A percentile compares a stretch with the other conserved stretches of the same genome.
phyloP scores from a whole-genome alignment of 1,140 invertebrate genomes.

The Neodiprion pinetum region DNA sequence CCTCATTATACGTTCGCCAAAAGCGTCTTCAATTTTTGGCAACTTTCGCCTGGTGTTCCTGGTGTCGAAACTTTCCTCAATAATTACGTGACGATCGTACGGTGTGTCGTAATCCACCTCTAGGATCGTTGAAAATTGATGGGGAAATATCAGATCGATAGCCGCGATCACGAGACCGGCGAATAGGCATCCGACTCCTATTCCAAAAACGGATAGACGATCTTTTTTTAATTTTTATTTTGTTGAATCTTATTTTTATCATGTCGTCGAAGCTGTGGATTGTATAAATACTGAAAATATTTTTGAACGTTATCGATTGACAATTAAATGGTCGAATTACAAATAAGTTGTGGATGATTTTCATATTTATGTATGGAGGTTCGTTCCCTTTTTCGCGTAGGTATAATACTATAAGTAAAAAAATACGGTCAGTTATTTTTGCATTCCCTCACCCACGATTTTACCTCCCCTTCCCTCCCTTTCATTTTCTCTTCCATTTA shows the following conservation, averaged over 20 bases:
- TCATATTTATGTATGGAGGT: no score
- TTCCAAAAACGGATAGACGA: constrained; percentile 42
- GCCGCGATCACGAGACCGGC: constrained; percentile 80
- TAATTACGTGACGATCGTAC: constrained; percentile 89
- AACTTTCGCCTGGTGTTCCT: constrained; percentile 68
- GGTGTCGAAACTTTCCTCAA: constrained; percentile 86
- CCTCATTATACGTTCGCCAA: constrained; percentile 54
- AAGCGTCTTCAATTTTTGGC: constrained; percentile 60
- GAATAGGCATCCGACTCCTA: constrained; percentile 77
- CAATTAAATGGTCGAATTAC: not conserved
- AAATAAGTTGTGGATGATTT: no score
- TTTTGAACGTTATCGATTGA: no score
- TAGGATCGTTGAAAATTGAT: constrained; percentile 89
- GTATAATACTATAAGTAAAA: no score
- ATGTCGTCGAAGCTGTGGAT: not conserved
- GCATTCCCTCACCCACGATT: not conserved
- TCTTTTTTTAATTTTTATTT: not conserved
- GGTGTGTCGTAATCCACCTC: constrained; percentile 95
- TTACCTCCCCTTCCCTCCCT: no score
- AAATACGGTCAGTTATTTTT: not conserved
- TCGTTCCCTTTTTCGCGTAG: no score
- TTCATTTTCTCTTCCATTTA: no score
- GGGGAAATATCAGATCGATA: constrained; percentile 86
- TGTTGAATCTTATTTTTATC: not conserved
- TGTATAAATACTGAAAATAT: constrained; percentile 12